Evolutionary conservation across 2,113 vertebrate genomes (phyloP).

Genomic region (Colinus virginianus): DNA sequence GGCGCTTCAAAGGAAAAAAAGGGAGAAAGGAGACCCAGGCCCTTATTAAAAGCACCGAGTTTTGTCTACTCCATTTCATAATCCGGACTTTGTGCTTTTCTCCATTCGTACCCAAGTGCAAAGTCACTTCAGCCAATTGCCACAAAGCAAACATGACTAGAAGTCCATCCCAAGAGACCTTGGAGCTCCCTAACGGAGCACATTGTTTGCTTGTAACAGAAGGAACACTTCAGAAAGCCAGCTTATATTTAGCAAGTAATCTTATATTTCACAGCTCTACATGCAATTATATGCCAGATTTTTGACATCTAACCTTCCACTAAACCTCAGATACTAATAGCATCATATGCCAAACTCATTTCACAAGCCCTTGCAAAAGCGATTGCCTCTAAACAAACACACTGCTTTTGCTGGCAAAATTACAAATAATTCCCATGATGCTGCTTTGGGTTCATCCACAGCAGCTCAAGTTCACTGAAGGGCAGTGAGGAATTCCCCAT

Average conservation of each 20-base stretch:
- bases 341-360: background rate
- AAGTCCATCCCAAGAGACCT: background rate
- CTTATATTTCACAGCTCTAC: conserved; percentile 51
- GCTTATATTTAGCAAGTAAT: background rate
- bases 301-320: background rate
- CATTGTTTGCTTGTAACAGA: background rate
- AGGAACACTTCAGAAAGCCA: background rate
- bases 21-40: background rate
- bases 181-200: background rate
- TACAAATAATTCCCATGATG: background rate
- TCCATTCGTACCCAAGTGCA: background rate
- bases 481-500: fast-evolving
- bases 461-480: background rate
- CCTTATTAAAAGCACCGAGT: background rate
- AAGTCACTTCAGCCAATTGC: fast-evolving
- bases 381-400: background rate
- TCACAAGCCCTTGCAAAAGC: background rate
- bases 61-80: background rate
- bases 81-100: background rate
- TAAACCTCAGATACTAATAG: background rate
- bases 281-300: conserved; percentile 34
- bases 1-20: background rate
- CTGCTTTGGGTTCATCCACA: background rate
- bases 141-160: background rate
- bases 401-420: background rate